Evolutionary conservation across 1,140 invertebrate species (phyloP).

Genomic region (Brachionus angularis): DNA sequence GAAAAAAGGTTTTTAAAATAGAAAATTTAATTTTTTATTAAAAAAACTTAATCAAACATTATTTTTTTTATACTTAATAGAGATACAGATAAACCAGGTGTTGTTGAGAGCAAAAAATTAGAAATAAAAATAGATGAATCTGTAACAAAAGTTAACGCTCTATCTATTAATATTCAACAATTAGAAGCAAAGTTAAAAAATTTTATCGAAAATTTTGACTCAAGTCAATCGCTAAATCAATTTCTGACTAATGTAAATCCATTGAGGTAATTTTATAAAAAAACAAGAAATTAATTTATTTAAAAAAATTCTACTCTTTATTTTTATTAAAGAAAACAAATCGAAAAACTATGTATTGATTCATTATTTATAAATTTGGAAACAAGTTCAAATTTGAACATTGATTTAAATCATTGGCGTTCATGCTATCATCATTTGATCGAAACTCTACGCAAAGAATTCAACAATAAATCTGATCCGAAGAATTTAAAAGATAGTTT

Average conservation of each 20-base stretch:
- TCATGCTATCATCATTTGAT: constrained; percentile 31
- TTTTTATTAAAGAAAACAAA: background rate
- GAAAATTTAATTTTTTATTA: too few relatives aligned
- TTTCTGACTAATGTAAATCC: background rate
- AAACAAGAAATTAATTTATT: background rate
- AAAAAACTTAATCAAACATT: too few relatives aligned
- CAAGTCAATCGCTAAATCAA: constrained; percentile 25
- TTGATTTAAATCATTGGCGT: constrained; percentile 33
- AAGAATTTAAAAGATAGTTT: background rate
- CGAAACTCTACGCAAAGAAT: constrained; percentile 35
- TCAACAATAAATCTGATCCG: background rate
- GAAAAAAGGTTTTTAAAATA: too few relatives aligned
- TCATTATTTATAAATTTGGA: constrained; percentile 19
- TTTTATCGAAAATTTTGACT: background rate
- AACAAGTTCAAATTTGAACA: constrained; percentile 17
- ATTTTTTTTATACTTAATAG: too few relatives aligned
- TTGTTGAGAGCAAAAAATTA: background rate
- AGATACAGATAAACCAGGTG: too few relatives aligned
- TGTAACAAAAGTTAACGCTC: background rate
- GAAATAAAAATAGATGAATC: constrained; percentile 10
- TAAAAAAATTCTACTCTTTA: background rate
- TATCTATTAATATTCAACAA: background rate
- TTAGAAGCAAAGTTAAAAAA: constrained; percentile 28
- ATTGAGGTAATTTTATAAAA: background rate
- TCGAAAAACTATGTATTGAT: constrained; percentile 11